A percentile compares a stretch with the other conserved stretches of the same genome.
phyloP scores from a whole-genome alignment of 2,113 vertebrate genomes.

The Corythoichthys intestinalis region DNA sequence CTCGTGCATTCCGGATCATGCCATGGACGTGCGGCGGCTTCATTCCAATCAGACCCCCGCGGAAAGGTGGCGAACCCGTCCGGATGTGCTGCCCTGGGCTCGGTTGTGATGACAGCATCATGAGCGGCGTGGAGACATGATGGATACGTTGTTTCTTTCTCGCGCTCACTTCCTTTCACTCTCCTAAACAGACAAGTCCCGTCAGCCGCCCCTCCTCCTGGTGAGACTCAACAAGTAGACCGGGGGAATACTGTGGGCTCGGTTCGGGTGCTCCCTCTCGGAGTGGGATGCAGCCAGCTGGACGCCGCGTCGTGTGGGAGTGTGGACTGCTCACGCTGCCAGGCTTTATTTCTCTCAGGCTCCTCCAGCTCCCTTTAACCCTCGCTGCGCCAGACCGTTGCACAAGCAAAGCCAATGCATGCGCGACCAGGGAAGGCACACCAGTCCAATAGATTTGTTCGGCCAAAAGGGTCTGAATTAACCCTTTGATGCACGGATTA shows the following conservation, averaged over 20 bases:
- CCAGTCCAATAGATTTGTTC: neutral
- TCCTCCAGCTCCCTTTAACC: constrained; percentile 71
- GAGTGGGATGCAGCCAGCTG: constrained; percentile 6
- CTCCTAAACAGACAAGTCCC: constrained; percentile 2
- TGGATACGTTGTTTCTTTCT: neutral
- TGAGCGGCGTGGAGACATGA: constrained; percentile 39
- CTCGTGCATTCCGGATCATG: constrained; percentile 13
- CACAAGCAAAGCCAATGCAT: neutral
- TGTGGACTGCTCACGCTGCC: constrained; percentile 4
- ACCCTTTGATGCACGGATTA: no score
- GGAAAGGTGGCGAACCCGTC: constrained; percentile 37
- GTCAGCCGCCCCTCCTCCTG: constrained; percentile 21
- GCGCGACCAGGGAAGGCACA: neutral
- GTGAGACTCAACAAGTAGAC: constrained; percentile 79
- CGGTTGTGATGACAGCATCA: constrained; percentile 40
- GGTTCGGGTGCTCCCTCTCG: constrained; percentile 15
- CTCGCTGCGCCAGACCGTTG: constrained; percentile 32
- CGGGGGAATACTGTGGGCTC: neutral
- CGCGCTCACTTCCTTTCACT: neutral
- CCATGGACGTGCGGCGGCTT: constrained; percentile 17
- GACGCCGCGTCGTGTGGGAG: neutral
- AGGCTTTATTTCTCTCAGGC: constrained; percentile 54
- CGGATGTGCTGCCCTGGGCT: constrained; percentile 22
- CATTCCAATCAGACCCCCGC: constrained; percentile 22
- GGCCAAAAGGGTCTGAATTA: neutral